phyloP scores from a whole-genome alignment of 2,113 vertebrate species.

The Turdus rufiventris region DNA sequence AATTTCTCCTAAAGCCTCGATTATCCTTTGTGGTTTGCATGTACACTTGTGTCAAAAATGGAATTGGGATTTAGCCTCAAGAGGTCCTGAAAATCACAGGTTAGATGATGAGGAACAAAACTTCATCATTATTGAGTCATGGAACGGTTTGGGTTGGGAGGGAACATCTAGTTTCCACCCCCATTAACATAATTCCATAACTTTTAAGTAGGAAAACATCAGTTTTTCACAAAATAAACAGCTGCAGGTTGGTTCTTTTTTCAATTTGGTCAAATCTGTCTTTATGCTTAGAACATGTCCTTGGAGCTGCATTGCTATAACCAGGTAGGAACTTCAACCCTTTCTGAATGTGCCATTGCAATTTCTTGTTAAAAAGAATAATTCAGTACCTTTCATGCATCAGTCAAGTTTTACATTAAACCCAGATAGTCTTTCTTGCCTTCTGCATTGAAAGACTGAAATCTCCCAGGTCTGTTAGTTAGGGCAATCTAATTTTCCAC shows the following conservation, averaged over 20 bases:
- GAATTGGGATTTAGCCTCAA: not conserved
- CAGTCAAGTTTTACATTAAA: not conserved
- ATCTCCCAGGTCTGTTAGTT: not conserved
- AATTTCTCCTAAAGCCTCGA: not conserved
- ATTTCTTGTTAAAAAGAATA: not conserved
- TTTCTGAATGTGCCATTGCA: not conserved
- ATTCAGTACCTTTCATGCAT: not conserved
- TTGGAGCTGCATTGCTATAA: not conserved
- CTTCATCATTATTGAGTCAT: not conserved
- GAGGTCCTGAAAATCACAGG: not conserved
- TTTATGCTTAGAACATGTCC: not conserved
- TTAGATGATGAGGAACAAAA: not conserved
- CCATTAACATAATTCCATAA: not conserved
- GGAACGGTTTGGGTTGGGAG: not conserved
- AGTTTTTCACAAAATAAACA: not conserved
- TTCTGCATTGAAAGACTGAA: not conserved
- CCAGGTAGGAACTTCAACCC: not conserved
- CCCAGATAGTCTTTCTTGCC: not conserved
- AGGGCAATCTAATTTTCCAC: not conserved
- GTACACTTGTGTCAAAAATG: not conserved
- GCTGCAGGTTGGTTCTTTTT: not conserved
- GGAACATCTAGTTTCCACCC: not conserved
- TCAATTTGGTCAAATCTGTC: not conserved
- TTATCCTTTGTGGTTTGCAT: not conserved
- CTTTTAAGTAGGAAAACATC: not conserved